Evolutionary conservation across 1,140 invertebrate species (phyloP), one percentile per base, ranked within the genome.

Genomic region (Atta texana): DNA sequence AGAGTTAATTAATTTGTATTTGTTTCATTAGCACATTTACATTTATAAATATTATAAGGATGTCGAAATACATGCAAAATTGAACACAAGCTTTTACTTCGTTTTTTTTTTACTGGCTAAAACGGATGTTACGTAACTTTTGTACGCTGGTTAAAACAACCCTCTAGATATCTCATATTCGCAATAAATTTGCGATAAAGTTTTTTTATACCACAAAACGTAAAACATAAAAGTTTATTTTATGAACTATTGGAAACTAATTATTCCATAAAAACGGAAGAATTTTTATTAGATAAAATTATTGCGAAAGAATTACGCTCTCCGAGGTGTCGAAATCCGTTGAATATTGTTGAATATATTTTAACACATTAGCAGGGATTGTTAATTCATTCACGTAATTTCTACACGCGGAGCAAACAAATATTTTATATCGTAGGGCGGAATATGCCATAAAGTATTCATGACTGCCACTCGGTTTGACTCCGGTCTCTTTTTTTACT

Each of bases 201-300:
- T 80, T 80, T 66, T 21, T 63, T 24, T 34, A 31, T 49, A 16
- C 14, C 10, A 59, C 34, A 8, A 76, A 59, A 75, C 49, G 16
- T 59, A 31, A 34, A 53, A 55, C 7, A 5, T 16, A 44, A 55
- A 55, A 81, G 51, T 81, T 18, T 39, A 18, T 80, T 80, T 68
- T 24, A 10, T 28, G n/a, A 68, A 34, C 39, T 34, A 53, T 53
- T 24, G 28, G 28, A 6, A 4, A 7, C 1, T 53, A 53, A 55
- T 18, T 77, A n/a, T 39, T 55, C 12, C 24, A 12, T 21, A 18
- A 68, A 55, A 80, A 68, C 39, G 24, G 18, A 3, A 31, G 16
- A 69, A 8, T 71, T 84, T 63, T 75, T 53, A 28, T 31, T 14
- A 68, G 44, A 82, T 75, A 51, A 69, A 68, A 88, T 87, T 80